Base-by-base conservation (phyloP, 2,888 invertebrate genomes). In the Scaptomyza parva region DNA sequence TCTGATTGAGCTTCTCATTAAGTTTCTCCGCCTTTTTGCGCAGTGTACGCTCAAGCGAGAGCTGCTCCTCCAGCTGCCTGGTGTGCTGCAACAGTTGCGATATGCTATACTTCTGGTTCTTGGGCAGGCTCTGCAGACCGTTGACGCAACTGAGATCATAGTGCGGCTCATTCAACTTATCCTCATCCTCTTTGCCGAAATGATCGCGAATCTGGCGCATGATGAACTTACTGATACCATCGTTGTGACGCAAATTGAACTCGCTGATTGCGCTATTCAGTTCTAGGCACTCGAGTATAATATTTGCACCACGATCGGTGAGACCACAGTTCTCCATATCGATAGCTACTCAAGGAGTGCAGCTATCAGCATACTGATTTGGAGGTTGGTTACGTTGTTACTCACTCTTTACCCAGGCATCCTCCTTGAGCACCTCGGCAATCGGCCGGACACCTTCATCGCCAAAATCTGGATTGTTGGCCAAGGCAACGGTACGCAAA, bases 321-420 rank as follows among this genome's bases (percentile, higher is more conserved):
- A 96, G 88, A 0, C 95, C 95, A 86, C 96, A 96, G 76, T 94
- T 93, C 87, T 96, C 96, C 84, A 96, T 91, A 86, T 96, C 96
- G 52, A 96, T 84, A 0, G 95, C 96, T 91, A 57, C 9, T n/a
- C 14, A 22, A 17, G 3, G 9, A 43, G 1, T 6, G 5, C 8
- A 18, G 18, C 4, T n/a, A 3, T 24, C 6, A 20, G n/a, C 20
- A n/a, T 30, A 17, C n/a, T 14, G 8, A 9, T 28, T 1, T 2
- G 1, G 6, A 4, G 8, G 12, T 11, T 12, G 12, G 1, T 0
- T 9, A 2, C 0, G 0, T n/a, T 3, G 1, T 3, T 17, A 47
- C 58, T 59, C 66, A 94, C 94, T 93, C 92, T 95, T 96, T 20
- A 96, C 93, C 96, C 96, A 96, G 50, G 96, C 93, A 89, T 96